These are phyloP conservation scores for Lasioglossum calceatum DNA, from an alignment of 2,888 invertebrate species.

Conservation along the genomic window DNA sequence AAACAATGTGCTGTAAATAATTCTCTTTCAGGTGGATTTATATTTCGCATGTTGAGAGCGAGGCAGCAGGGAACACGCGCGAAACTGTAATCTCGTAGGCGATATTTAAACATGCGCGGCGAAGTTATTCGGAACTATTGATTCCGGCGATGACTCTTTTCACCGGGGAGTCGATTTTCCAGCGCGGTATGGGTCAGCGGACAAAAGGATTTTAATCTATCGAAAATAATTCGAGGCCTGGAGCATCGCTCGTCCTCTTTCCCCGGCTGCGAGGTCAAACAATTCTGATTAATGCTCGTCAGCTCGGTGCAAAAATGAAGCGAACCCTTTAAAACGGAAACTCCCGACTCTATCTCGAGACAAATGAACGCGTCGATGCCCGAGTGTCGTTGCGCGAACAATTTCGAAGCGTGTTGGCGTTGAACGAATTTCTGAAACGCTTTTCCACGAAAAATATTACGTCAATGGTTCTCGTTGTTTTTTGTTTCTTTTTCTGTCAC, in stretches of 20 bases:
- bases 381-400: neutral
- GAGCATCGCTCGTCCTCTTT: constrained; percentile 44
- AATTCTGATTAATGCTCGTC: constrained; percentile 52
- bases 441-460: constrained; percentile 16
- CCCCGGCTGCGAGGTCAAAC: constrained; percentile 50
- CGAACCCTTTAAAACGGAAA: constrained; percentile 23
- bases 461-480: neutral
- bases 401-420: neutral
- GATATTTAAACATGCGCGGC: constrained; percentile 8
- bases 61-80: neutral
- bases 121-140: constrained; percentile 16
- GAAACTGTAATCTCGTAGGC: neutral
- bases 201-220: constrained; percentile 42
- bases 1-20: neutral
- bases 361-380: constrained; percentile 17
- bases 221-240: constrained; percentile 42
- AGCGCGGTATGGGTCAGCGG: constrained; percentile 9
- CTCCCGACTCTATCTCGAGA: neutral
- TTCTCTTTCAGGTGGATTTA: too few relatives aligned
- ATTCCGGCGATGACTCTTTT: constrained; percentile 20
- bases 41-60: neutral
- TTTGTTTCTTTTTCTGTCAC: neutral
- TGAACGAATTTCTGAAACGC: constrained; percentile 3
- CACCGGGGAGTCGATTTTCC: constrained; percentile 4
- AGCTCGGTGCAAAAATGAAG: constrained; percentile 26